phyloP scores from a whole-genome alignment of 2,113 vertebrate genomes.

The Gymnocephalus cernua region DNA sequence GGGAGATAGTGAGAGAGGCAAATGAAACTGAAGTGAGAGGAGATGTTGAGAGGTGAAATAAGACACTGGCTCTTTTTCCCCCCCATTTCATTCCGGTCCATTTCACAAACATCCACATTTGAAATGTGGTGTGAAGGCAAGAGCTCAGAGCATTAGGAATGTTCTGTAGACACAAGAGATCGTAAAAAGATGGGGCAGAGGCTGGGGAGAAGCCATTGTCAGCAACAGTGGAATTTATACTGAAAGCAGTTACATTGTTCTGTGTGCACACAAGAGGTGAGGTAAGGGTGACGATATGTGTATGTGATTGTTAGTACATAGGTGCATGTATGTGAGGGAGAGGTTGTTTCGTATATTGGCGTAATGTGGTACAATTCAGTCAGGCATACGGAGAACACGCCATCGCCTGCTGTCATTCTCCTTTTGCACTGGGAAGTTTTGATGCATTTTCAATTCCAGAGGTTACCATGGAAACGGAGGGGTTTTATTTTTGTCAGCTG shows the following conservation, averaged over 20 bases:
- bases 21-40: slow-evolving; percentile 57
- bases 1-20: slow-evolving; percentile 38
- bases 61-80: slow-evolving; percentile 59
- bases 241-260: slow-evolving; percentile 74
- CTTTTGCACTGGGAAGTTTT: slow-evolving; percentile 69
- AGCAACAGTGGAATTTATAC: slow-evolving; percentile 74
- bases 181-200: slow-evolving; percentile 71
- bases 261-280: slow-evolving; percentile 43
- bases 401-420: slow-evolving; percentile 64
- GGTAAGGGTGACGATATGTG: slow-evolving; percentile 59
- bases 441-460: slow-evolving; percentile 80
- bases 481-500: slow-evolving; percentile 40
- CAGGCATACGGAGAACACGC: slow-evolving; percentile 54
- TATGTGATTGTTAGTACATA: slow-evolving; percentile 54
- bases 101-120: slow-evolving; percentile 82
- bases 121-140: slow-evolving; percentile 70
- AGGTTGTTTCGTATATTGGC: slow-evolving; percentile 37
- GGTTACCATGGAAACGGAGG: slow-evolving; percentile 78
- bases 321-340: slow-evolving; percentile 33
- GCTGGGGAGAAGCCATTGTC: slow-evolving; percentile 69
- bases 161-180: slow-evolving; percentile 63
- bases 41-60: slow-evolving; percentile 63
- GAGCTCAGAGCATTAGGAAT: slow-evolving; percentile 70
- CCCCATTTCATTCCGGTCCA: slow-evolving; percentile 78
- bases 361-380: slow-evolving; percentile 72